Percentiles rank a stretch among this genome's conserved stretches.
phyloP scores from a whole-genome alignment of 2,113 vertebrate species.

The Gambusia holbrooki region DNA sequence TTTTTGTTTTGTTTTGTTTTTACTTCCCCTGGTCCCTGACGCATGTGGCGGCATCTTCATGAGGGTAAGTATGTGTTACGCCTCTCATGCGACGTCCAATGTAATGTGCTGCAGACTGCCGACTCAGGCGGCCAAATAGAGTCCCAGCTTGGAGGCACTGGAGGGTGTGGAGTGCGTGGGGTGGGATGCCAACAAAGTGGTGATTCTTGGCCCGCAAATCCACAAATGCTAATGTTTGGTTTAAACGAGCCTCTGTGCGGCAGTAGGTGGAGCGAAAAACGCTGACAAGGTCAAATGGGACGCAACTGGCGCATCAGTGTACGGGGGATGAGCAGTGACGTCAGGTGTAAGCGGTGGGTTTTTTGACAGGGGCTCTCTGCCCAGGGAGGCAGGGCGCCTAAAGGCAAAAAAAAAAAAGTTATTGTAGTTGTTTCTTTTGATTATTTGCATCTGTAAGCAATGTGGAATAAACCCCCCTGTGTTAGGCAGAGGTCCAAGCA shows the following conservation, averaged over 20 bases:
- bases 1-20: too few species aligned
- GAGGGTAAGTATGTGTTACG: slow-evolving; percentile 51
- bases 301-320: slow-evolving; percentile 4
- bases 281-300: slow-evolving; percentile 52
- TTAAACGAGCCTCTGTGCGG: background rate
- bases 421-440: background rate
- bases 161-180: background rate
- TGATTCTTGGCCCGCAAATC: background rate
- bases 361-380: background rate
- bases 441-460: background rate
- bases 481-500: background rate
- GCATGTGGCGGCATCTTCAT: slow-evolving; percentile 21
- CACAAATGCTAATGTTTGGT: slow-evolving; percentile 15
- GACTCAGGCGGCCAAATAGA: slow-evolving; percentile 18
- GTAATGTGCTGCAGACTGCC: slow-evolving; percentile 11
- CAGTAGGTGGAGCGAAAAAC: background rate
- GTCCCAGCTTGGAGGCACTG: background rate
- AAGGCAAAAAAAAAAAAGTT: too few species aligned
- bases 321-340: too few species aligned
- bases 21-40: background rate
- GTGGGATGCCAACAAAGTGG: background rate
- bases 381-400: background rate
- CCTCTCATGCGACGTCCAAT: background rate
- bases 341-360: background rate
- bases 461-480: too few species aligned